phyloP scores from a whole-genome alignment of 2,113 vertebrate species.

The Ondatra zibethicus region DNA sequence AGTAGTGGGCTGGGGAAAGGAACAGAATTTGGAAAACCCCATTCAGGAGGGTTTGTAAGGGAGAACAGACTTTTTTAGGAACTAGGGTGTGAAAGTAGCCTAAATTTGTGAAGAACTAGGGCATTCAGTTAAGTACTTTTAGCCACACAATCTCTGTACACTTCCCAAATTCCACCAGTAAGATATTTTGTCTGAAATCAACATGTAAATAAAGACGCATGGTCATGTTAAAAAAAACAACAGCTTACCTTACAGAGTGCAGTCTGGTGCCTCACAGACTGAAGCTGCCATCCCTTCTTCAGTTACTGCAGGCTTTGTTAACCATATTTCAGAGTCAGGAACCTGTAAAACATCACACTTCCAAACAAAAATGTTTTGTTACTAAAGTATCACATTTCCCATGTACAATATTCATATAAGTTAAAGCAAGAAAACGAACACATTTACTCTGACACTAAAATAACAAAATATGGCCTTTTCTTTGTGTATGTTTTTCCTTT shows the following conservation, averaged over 20 bases:
- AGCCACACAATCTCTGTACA: background rate
- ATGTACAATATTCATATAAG: conserved; percentile 27
- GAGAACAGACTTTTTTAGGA: background rate
- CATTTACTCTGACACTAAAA: background rate
- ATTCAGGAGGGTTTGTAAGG: background rate
- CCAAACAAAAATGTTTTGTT: background rate
- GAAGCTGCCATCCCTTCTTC: background rate
- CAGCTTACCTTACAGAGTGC: background rate
- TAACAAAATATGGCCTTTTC: conserved; percentile 6
- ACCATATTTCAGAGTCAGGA: background rate
- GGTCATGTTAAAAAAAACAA: background rate
- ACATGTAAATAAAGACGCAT: background rate
- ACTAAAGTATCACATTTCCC: background rate
- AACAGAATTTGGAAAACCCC: background rate
- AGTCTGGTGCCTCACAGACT: background rate
- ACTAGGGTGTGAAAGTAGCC: background rate
- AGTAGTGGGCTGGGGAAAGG: background rate
- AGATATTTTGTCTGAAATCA: background rate
- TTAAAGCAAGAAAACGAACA: conserved; percentile 20
- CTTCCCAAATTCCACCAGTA: background rate
- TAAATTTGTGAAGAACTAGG: background rate
- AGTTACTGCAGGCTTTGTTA: background rate
- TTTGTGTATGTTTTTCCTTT: background rate
- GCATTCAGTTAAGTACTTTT: background rate
- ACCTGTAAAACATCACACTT: background rate